Evolutionary conservation across 2,113 vertebrate species (phyloP), one percentile per base, ranked within the genome.

Genomic region (Oryzias woworae): DNA sequence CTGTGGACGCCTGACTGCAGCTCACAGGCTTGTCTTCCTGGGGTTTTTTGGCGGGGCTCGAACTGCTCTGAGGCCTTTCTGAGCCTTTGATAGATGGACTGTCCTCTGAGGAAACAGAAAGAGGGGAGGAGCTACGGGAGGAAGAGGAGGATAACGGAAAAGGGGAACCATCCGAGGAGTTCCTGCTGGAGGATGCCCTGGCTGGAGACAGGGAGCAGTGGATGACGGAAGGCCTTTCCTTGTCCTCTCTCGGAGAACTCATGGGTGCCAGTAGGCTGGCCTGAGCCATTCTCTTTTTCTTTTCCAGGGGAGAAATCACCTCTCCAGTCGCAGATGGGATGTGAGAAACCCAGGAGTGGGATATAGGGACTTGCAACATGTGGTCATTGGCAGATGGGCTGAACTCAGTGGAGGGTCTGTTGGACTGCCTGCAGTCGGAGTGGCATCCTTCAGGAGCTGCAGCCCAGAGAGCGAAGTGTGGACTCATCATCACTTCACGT

Each of bases 291-390:
- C 95, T 91, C 76, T 98, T 98, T 77, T 98, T 98, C 63, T 97
- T 98, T 87, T 95, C 96, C 84, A 98, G 84, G 0, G 96, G 96
- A 1, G 96, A 98, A 87, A 98, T 96, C 78, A 95, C 93, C 71
- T 92, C 92, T 53, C 89, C 87, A 12, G 90, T 85, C 48, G 87
- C 87, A 70, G 90, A 67, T 53, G 86, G 91, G 58, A 92, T 84
- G 17, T 69, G 72, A 63, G 69, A 20, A 6, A 65, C 63, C 92
- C 88, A 80, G 73, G 62, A 26, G 49, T 23, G 56, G 53, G 83
- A 48, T 5, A 65, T 17, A 68, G 78, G 88, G 82, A 65, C 84
- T 26, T 88, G 91, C 73, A 88, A 87, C 36, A 90, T 80, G 71
- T 92, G 91, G 0, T 85, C 4, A 1, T 82, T 89, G 55, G 74